A percentile compares a stretch with the other conserved stretches of the same genome.
Evolutionary conservation across 2,797 vertebrate species (phyloP).

Genomic region (Ataeniobius toweri): DNA sequence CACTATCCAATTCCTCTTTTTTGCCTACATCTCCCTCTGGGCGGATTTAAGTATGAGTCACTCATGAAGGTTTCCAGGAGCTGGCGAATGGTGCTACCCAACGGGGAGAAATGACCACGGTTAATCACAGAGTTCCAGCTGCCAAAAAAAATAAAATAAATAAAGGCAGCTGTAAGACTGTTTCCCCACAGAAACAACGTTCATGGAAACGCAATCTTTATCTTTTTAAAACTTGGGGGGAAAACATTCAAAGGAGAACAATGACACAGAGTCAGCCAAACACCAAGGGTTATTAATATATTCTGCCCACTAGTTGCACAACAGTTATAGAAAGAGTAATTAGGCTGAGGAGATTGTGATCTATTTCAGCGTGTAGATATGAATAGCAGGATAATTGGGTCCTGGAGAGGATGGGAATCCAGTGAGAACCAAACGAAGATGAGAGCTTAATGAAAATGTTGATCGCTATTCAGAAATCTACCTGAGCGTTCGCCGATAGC

Average conservation of each 20-base stretch:
- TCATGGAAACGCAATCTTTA: not conserved
- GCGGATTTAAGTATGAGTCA: slow-evolving; percentile 57
- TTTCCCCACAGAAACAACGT: slow-evolving; percentile 23
- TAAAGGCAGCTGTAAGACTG: slow-evolving; percentile 47
- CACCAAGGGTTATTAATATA: slow-evolving; percentile 48
- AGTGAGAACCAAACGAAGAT: slow-evolving; percentile 48
- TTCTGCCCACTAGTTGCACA: slow-evolving; percentile 46
- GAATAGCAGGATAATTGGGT: slow-evolving; percentile 69
- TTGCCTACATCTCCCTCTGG: slow-evolving; percentile 18
- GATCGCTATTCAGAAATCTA: slow-evolving; percentile 7
- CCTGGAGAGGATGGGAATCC: slow-evolving; percentile 45
- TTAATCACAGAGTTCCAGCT: slow-evolving; percentile 55
- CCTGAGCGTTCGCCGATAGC: not conserved
- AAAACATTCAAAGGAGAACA: slow-evolving; percentile 1
- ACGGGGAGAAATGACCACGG: slow-evolving; percentile 28
- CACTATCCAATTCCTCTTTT: slow-evolving; percentile 30
- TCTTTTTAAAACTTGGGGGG: not conserved
- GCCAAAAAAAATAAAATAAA: slow-evolving; percentile 8
- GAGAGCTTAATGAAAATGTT: slow-evolving; percentile 21
- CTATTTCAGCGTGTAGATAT: slow-evolving; percentile 67
- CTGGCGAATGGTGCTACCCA: slow-evolving; percentile 26
- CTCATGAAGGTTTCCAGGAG: slow-evolving; percentile 55
- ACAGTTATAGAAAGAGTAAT: slow-evolving; percentile 62
- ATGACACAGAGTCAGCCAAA: slow-evolving; percentile 22
- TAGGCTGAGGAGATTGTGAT: slow-evolving; percentile 69